phyloP scores from a whole-genome alignment of 2,888 invertebrate genomes.

The Andrena praecox region DNA sequence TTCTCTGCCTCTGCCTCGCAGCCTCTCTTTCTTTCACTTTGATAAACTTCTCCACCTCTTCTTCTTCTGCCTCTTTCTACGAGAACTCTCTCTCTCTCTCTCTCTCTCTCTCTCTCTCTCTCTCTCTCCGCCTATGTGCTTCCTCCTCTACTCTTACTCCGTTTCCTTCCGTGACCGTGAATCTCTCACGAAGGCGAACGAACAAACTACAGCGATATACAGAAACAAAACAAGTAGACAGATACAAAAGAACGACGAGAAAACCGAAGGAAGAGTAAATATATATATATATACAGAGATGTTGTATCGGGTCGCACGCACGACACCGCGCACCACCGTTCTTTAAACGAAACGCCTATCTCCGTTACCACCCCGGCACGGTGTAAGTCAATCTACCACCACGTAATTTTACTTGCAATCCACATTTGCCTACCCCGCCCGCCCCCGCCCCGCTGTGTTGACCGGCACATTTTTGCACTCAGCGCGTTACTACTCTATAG shows the following conservation, averaged over 20 bases:
- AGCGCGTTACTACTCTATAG: conserved; percentile 36
- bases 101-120: conserved; percentile 7
- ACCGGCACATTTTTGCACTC: conserved; percentile 44
- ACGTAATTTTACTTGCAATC: background rate
- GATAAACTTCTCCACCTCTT: conserved; percentile 27
- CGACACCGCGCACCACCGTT: conserved; percentile 57
- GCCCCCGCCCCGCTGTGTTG: background rate
- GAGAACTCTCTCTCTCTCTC: conserved; percentile 3
- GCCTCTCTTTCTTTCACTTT: conserved; percentile 23
- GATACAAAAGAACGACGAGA: conserved; percentile 36
- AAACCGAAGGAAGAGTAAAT: background rate
- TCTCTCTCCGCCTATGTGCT: conserved; percentile 14
- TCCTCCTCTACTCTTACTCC: conserved; percentile 38
- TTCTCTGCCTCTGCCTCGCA: too few species aligned
- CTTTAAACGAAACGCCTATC: conserved; percentile 35
- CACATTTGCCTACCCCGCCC: background rate
- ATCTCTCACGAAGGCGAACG: conserved; percentile 61
- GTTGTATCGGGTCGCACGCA: conserved; percentile 46
- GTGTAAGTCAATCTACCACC: conserved; percentile 51
- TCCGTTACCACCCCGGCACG: conserved; percentile 53
- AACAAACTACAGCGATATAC: conserved; percentile 47
- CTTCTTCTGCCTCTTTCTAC: conserved; percentile 21
- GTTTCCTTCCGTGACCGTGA: conserved; percentile 54
- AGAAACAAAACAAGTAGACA: conserved; percentile 27
- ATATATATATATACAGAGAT: conserved; percentile 30